A percentile compares a stretch with the other conserved stretches of the same genome.
Conservation (phyloP, 2,797 vertebrate genomes). For the Psittacula echo region DNA sequence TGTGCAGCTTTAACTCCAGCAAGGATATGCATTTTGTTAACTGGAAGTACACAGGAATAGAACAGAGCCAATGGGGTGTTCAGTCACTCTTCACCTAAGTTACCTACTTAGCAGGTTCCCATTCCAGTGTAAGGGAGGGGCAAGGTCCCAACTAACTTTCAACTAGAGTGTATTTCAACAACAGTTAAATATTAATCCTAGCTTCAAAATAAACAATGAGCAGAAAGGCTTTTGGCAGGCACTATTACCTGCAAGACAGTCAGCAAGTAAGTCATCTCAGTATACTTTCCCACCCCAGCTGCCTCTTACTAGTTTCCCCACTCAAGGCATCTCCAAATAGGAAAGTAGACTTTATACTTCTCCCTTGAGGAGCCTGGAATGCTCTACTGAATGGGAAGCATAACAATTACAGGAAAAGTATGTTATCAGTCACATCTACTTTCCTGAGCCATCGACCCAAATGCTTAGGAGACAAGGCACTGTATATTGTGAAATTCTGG, state of each 20-base stretch:
- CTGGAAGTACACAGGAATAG: neutral
- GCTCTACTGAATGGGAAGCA: neutral
- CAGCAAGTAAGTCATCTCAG: neutral
- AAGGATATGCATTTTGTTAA: neutral
- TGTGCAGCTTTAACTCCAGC: neutral
- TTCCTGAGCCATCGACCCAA: neutral
- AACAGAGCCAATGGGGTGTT: neutral
- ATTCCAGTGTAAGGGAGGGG: neutral
- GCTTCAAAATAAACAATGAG: neutral
- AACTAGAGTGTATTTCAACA: neutral
- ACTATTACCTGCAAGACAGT: neutral
- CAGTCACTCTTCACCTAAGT: fast-evolving
- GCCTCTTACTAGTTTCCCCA: neutral
- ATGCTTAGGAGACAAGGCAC: neutral
- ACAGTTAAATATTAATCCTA: conserved; percentile 34
- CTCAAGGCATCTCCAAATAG: neutral
- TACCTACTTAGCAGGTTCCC: neutral
- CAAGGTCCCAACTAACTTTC: neutral
- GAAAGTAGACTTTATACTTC: neutral
- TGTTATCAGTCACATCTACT: neutral
- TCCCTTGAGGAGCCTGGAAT: neutral
- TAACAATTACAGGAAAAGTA: neutral
- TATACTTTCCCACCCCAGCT: neutral
- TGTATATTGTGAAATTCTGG: neutral
- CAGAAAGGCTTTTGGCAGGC: neutral